Conservation (phyloP, 2,888 invertebrate genomes). For the Rhopalosiphum nymphaeae region DNA sequence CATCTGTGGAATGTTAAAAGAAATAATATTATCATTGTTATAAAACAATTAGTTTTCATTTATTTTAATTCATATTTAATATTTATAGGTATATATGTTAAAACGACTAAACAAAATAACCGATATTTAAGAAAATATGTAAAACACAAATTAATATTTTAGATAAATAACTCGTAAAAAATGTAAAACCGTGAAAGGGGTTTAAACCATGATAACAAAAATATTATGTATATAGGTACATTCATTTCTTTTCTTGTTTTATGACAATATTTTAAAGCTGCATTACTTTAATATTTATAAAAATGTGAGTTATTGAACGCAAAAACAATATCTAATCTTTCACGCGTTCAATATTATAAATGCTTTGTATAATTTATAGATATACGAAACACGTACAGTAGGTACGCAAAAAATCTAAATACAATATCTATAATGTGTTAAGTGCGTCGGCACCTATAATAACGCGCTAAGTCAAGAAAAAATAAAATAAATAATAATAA, state of each 20-base stretch:
- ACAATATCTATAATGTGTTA: neutral
- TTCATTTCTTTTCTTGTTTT: neutral
- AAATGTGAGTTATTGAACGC: neutral
- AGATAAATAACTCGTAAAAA: neutral
- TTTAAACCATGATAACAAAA: neutral
- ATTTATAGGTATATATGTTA: neutral
- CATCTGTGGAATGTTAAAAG: neutral
- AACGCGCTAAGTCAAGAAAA: neutral
- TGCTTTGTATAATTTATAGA: neutral
- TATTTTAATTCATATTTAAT: neutral
- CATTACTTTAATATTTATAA: neutral
- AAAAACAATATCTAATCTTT: neutral
- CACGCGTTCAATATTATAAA: neutral
- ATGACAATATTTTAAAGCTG: neutral
- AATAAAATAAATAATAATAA: neutral
- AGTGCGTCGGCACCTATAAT: neutral
- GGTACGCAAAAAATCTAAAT: neutral
- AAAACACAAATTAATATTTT: conserved; percentile 22
- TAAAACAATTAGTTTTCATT: neutral
- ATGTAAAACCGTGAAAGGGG: neutral
- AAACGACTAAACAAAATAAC: neutral
- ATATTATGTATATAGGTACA: too few species aligned
- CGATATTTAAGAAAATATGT: neutral
- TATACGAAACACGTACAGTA: neutral
- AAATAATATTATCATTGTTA: neutral